Percentiles rank a stretch among this genome's conserved stretches.
Conservation (phyloP, 2,113 vertebrate genomes). For the Cranoglanis bouderius region DNA sequence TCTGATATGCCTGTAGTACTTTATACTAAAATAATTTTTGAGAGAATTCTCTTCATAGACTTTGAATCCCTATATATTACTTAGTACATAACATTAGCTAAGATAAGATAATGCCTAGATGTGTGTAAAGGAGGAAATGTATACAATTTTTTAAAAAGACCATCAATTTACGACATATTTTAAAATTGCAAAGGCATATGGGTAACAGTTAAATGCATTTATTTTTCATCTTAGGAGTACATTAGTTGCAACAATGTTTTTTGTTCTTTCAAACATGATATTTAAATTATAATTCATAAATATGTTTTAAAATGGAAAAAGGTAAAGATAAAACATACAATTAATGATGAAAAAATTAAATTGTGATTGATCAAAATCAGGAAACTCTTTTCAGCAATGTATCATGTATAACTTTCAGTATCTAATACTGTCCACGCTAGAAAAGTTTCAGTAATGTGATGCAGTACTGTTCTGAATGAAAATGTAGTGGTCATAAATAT, state of each 20-base stretch:
- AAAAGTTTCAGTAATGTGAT: slow-evolving; percentile 3
- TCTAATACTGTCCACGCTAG: neutral
- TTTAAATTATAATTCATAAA: slow-evolving; percentile 49
- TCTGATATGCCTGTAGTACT: slow-evolving; percentile 1
- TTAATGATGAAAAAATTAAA: neutral
- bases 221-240: slow-evolving; percentile 43
- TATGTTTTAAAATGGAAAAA: slow-evolving; percentile 17
- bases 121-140: neutral
- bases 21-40: slow-evolving; percentile 17
- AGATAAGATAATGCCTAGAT: neutral
- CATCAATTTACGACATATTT: neutral
- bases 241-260: slow-evolving; percentile 27
- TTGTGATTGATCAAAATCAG: neutral
- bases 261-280: slow-evolving; percentile 29
- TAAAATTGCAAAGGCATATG: neutral
- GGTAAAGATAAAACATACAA: slow-evolving; percentile 36
- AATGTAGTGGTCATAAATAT: slow-evolving; percentile 25
- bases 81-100: neutral
- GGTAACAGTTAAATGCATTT: slow-evolving; percentile 39
- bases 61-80: neutral
- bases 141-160: neutral
- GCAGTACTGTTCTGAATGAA: slow-evolving; percentile 8
- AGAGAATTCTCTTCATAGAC: neutral
- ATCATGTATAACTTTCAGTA: neutral
- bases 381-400: neutral